Base-by-base conservation (phyloP, 2,113 vertebrate genomes). In the Sphaerodactylus townsendi region DNA sequence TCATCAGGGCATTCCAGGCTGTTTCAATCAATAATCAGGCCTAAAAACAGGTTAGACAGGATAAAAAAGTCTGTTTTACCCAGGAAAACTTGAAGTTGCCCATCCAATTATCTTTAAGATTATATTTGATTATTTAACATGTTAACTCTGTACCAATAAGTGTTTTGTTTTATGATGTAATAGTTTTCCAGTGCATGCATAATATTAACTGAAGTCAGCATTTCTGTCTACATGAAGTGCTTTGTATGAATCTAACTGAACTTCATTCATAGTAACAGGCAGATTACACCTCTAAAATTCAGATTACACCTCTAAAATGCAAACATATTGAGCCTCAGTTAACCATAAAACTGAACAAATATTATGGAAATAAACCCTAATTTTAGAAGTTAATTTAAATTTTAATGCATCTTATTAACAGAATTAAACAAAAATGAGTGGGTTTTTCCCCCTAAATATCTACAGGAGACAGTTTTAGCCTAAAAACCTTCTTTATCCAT, bases 351-450 rank as follows among this genome's bases (percentile, higher is more conserved):
- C 72, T 90, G 86, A 93, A 83, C 77, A 93, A 95, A 94, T 91
- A 92, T 21, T 88, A 84, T 33, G 73, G 25, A 87, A 87, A 56
- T 90, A 93, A 91, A 33, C 0, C 46, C 28, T 71, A 83, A 91
- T 85, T 91, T 88, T 88, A 41, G 44, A 87, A 92, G 70, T 74
- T 62, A 91, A 46, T 91, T 95, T 93, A 91, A 95, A 94, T 94
- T 93, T 94, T 93, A 92, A 93, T 6, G 62, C 21, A 77, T 66
- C 72, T 90, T 89, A 93, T 90, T 93, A 88, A 91, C 92, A 89
- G 84, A 93, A 94, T 93, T 94, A 91, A 93, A 88, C 91, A 88
- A 93, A 93, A 92, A 79, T 72, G 87, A 91, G 10, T 85, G 87
- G 90, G 93, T 85, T 88, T 89, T 94, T 82, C 56, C 44, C n/a